phyloP scores from a whole-genome alignment of 2,113 vertebrate genomes.

The Oryzias celebensis region DNA sequence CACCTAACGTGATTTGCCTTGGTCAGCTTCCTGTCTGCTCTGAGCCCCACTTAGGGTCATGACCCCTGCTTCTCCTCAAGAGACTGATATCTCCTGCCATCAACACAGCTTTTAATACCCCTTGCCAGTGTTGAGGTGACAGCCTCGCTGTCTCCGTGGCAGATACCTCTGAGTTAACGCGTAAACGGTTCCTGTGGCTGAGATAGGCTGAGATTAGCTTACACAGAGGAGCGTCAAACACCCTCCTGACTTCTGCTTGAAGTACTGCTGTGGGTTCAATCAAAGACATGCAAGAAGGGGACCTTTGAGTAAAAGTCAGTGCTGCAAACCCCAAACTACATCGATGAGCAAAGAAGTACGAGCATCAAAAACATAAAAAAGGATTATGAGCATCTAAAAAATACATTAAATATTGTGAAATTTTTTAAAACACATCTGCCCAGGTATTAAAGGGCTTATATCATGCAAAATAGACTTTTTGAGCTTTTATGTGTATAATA shows the following conservation, averaged over 20 bases:
- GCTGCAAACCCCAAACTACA: no score
- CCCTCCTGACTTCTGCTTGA: constrained; percentile 11
- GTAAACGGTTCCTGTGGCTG: constrained; percentile 61
- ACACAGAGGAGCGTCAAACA: constrained; percentile 42
- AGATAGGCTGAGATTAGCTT: constrained; percentile 63
- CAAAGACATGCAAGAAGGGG: constrained; percentile 25
- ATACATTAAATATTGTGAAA: no score
- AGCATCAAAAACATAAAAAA: no score
- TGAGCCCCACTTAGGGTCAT: constrained; percentile 46
- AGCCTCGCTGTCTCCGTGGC: constrained; percentile 73
- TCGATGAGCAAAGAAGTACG: no score
- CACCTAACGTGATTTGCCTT: constrained; percentile 6
- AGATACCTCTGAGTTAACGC: constrained; percentile 64
- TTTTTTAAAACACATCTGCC: no score
- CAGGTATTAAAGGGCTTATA: no score
- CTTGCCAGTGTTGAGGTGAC: constrained; percentile 63
- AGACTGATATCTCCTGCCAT: constrained; percentile 60
- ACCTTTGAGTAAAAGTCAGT: constrained; percentile 13
- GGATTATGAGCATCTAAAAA: no score
- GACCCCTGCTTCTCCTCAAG: constrained; percentile 41
- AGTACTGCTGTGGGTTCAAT: constrained; percentile 26
- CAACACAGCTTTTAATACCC: constrained; percentile 77
- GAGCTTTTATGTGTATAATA: no score
- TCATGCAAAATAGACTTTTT: no score
- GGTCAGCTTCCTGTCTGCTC: constrained; percentile 39